Base-by-base conservation (phyloP, 1,140 invertebrate species). In the Drosophila ambigua region DNA sequence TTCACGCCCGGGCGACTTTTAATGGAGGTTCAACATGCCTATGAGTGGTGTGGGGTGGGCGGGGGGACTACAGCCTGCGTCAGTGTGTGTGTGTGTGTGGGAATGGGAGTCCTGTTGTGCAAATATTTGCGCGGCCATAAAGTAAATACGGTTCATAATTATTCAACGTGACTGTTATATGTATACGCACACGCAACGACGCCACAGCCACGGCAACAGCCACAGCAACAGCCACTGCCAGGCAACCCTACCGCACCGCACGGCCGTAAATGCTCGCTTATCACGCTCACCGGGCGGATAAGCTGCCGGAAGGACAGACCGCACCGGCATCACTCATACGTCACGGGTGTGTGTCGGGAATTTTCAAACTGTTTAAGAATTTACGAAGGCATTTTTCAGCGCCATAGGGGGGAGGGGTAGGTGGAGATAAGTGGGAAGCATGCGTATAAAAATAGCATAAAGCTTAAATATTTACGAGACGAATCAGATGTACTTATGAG, bases 111-210 rank as follows among this genome's bases (percentile, higher is more conserved):
- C 71, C 64, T 85, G 83, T 61, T 77, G 50, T 53, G 72, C 79
- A 88, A 88, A 88, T 88, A 79, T 88, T 88, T 79, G 79, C 46
- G 49, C 58, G 61, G 52, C 51, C 68, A 76, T 67, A 55, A 83
- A 77, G 69, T 71, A 83, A 88, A 88, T 88, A 88, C 57, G 52
- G 58, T 76, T 73, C 55, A 77, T 88, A 88, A 88, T 88, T 88
- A 88, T 83, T 72, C 76, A 77, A 67, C 62, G 48, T 53, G 69
- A 53, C 63, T 87, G 63, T 78, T 74, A 74, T 80, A 73, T 79
- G 73, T 79, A 73, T 79, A 74, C 55, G 49, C 62, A 61, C 63
- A 68, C 79, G 57, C 64, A 67, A 61, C 48, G 60, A 41, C 45
- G 31, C 24, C 16, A 49, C 8, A 48, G 65, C 43, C 43, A n/a